These are phyloP conservation scores for Lasioglossum marginatum DNA, from an alignment of 2,888 invertebrate species.

Conservation along the genomic window DNA sequence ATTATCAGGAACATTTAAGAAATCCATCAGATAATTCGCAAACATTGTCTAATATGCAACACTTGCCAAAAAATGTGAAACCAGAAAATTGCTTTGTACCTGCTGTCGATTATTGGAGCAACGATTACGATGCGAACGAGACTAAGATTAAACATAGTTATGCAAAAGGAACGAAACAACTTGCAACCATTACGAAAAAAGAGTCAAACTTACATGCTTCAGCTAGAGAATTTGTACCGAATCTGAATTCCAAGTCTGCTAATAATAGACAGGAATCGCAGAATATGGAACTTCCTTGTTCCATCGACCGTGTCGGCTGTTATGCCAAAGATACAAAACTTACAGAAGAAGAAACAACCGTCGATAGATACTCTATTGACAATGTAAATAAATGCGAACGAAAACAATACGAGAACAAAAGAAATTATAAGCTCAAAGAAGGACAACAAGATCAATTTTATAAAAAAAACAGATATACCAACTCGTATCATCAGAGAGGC, in stretches of 20 bases:
- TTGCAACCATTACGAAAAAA: conserved; percentile 35
- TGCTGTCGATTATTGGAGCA: conserved; percentile 17
- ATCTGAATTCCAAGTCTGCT: conserved; percentile 34
- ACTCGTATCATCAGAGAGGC: conserved; percentile 58
- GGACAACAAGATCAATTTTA: conserved; percentile 60
- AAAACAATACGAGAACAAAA: conserved; percentile 63
- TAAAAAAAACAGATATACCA: conserved; percentile 55
- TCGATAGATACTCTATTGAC: conserved; percentile 31
- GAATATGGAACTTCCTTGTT: not conserved
- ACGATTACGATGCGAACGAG: conserved; percentile 4
- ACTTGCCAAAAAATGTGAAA: not conserved
- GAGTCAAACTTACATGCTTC: conserved; percentile 86
- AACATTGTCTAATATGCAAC: not conserved
- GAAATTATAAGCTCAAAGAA: conserved; percentile 64
- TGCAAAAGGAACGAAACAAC: not conserved
- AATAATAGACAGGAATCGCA: not conserved
- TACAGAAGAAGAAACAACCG: conserved; percentile 5
- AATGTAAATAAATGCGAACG: conserved; percentile 63
- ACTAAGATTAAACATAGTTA: conserved; percentile 9
- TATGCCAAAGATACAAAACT: conserved; percentile 1
- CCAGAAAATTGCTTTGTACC: conserved; percentile 10
- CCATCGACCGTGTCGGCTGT: not conserved
- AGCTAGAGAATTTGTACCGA: conserved; percentile 87
- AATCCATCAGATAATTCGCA: not conserved
- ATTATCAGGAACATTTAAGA: conserved; percentile 42